Base-by-base conservation (phyloP, 2,888 invertebrate genomes). In the Pheosia tremula region DNA sequence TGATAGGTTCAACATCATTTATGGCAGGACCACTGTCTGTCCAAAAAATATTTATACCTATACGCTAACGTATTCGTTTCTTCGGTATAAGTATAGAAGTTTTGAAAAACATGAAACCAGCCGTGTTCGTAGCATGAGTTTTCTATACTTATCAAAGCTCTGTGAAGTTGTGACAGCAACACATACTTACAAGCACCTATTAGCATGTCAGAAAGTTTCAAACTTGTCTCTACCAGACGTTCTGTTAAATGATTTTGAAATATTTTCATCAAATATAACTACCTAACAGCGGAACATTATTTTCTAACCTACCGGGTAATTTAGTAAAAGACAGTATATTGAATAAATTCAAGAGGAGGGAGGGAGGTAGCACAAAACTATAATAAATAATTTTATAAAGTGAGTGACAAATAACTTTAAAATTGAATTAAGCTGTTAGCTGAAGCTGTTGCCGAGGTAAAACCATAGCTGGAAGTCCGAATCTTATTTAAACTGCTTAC, bases 401-500 rank as follows among this genome's bases (percentile, higher is more conserved):
- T 72, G 57, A 72, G 64, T 70, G 69, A 72, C 72, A 75, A 80
- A 78, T 69, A 66, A 80, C 69, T 83, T 80, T 74, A 68, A 79
- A 82, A 81, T 82, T 82, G 80, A 85, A 86, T 84, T 82, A 84
- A 82, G 74, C 75, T 72, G 64, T 74, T 79, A 77, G 76, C 66
- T 63, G 64, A 68, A 80, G 81, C 78, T 78, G 79, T 79, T 83
- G 78, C 78, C 76, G 76, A 64, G 71, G 71, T 72, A 77, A 70
- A 78, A 75, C 75, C 76, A 80, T 67, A 72, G 74, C 78, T 67
- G 74, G 64, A 78, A 78, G 81, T 80, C 76, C 69, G 60, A 77
- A 78, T 74, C 68, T 59, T 65, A 59, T 60, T 59, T 59, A 66
- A 68, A 63, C 55, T 59, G 57, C 59, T 63, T 63, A 65, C 58